These are phyloP conservation scores for Xiphydria camelus DNA, from an alignment of 2,888 invertebrate genomes.

Conservation along the genomic window DNA sequence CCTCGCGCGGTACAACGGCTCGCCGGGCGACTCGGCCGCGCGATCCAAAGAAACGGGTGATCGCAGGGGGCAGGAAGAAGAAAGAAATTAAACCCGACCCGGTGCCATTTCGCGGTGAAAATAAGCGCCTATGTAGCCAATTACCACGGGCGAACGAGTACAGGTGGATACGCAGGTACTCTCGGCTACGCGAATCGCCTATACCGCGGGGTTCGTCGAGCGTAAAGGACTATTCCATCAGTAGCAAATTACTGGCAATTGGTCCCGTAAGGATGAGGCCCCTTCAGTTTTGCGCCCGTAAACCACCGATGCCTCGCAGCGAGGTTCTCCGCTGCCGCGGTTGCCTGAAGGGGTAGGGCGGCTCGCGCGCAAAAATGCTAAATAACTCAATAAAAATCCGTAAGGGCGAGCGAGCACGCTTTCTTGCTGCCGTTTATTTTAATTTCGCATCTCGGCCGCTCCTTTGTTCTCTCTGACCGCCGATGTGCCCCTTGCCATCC, in stretches of 20 bases:
- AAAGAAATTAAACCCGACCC: no score
- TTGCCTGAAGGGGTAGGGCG: background rate
- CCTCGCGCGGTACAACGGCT: no score
- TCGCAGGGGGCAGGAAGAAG: no score
- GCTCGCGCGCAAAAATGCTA: slow-evolving; percentile 14
- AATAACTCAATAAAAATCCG: slow-evolving; percentile 40
- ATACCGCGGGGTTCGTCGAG: background rate
- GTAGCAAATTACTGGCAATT: slow-evolving; percentile 29
- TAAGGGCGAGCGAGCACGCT: slow-evolving; percentile 24
- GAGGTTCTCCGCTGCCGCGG: slow-evolving; percentile 5
- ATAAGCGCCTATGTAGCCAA: background rate
- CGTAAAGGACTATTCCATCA: slow-evolving; percentile 29
- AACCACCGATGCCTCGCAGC: slow-evolving; percentile 15
- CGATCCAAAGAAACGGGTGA: no score
- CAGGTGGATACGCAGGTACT: background rate
- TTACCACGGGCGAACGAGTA: background rate
- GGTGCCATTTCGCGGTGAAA: no score
- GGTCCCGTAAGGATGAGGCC: slow-evolving; percentile 10
- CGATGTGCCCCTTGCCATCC: background rate
- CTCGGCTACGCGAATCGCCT: background rate
- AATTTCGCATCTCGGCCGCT: slow-evolving; percentile 43
- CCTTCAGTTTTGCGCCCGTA: slow-evolving; percentile 29
- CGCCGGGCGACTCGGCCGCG: no score
- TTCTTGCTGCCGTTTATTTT: slow-evolving; percentile 54
- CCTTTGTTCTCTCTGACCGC: slow-evolving; percentile 38